Evolutionary conservation across 1,140 invertebrate genomes (phyloP).

Genomic region (Dendrolimus kikuchii): DNA sequence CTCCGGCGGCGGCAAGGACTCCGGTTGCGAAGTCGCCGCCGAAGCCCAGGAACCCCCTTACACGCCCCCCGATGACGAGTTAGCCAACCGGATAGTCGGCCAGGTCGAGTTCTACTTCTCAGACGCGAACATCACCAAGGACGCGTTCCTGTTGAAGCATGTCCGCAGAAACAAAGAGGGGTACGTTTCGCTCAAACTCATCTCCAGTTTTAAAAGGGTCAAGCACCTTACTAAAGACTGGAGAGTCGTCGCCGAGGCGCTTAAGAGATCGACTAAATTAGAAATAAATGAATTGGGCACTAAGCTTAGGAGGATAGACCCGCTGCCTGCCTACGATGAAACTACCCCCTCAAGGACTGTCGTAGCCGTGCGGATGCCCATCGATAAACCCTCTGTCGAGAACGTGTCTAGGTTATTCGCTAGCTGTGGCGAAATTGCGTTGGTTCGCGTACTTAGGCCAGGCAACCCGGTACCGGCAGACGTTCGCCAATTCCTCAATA

Average conservation of each 20-base stretch:
- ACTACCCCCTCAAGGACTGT: slow-evolving; percentile 92
- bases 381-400: slow-evolving; percentile 89
- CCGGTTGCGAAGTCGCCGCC: slow-evolving; percentile 76
- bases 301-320: slow-evolving; percentile 88
- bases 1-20: slow-evolving; percentile 75
- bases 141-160: slow-evolving; percentile 95
- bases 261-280: slow-evolving; percentile 85
- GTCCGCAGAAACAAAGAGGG: slow-evolving; percentile 95
- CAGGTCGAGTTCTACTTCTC: slow-evolving; percentile 96
- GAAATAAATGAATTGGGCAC: slow-evolving; percentile 93
- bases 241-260: slow-evolving; percentile 89
- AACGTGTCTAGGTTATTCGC: slow-evolving; percentile 91
- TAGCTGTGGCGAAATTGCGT: slow-evolving; percentile 88
- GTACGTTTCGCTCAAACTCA: slow-evolving; percentile 94
- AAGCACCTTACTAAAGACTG: slow-evolving; percentile 95
- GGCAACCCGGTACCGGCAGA: slow-evolving; percentile 91
- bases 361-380: slow-evolving; percentile 87
- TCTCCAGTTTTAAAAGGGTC: slow-evolving; percentile 94
- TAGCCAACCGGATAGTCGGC: slow-evolving; percentile 83
- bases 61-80: slow-evolving; percentile 79
- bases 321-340: slow-evolving; percentile 91
- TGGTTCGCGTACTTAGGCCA: slow-evolving; percentile 88
- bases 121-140: slow-evolving; percentile 94
- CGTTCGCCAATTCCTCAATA: slow-evolving; percentile 90
- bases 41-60: slow-evolving; percentile 72